phyloP scores from a whole-genome alignment of 2,113 vertebrate species.

The Xenopus laevis region DNA sequence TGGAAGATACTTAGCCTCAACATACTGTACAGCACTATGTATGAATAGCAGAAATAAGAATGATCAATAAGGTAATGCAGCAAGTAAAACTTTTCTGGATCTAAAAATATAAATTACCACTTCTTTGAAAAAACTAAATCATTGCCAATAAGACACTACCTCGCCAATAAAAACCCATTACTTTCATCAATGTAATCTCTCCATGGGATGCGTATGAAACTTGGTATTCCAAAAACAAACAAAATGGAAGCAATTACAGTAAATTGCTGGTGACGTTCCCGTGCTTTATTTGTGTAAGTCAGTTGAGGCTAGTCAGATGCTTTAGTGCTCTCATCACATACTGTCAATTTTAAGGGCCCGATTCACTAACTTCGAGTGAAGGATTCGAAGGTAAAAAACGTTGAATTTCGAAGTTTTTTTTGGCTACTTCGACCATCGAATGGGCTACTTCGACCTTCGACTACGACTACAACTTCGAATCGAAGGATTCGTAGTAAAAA shows the following conservation, averaged over 20 bases:
- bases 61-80: no score
- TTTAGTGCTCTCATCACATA: constrained; percentile 25
- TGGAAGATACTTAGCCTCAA: no score
- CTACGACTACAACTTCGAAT: no score
- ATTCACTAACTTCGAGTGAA: no score
- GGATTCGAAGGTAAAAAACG: no score
- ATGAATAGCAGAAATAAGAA: no score
- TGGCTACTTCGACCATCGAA: no score
- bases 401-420: no score
- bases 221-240: constrained; percentile 48
- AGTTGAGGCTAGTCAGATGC: constrained; percentile 48
- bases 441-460: no score
- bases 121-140: constrained; percentile 35
- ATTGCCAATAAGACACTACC: constrained; percentile 41
- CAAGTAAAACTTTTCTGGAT: background rate
- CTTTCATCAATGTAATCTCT: constrained; percentile 45
- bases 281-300: constrained; percentile 45
- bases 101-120: constrained; percentile 3
- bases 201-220: constrained; percentile 26
- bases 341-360: background rate
- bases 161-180: constrained; percentile 51
- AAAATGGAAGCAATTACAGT: constrained; percentile 58
- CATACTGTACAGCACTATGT: no score
- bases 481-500: no score
- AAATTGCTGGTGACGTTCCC: constrained; percentile 52